A percentile compares a stretch with the other conserved stretches of the same genome.
Conservation (phyloP, 1,140 invertebrate genomes). For the Dreissena polymorpha region DNA sequence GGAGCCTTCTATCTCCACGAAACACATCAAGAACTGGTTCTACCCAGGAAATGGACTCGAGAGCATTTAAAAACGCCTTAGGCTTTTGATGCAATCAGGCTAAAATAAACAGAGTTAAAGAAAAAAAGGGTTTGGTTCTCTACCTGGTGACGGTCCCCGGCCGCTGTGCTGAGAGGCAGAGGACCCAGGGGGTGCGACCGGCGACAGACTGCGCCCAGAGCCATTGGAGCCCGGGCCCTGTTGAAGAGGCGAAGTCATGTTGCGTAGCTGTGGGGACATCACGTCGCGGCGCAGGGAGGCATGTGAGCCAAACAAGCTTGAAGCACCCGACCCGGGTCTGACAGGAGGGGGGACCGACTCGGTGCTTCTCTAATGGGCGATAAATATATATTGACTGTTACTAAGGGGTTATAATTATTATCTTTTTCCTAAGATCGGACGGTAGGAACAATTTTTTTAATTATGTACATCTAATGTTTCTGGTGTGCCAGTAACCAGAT, state of each 20-base stretch:
- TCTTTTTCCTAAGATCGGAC: neutral
- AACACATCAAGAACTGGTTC: no score
- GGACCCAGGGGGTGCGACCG: neutral
- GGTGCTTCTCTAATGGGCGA: neutral
- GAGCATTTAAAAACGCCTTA: no score
- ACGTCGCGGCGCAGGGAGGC: constrained; percentile 29
- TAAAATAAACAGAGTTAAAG: no score
- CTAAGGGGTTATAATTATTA: neutral
- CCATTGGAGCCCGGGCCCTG: neutral
- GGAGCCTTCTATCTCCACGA: no score
- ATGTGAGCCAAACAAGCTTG: constrained; percentile 39
- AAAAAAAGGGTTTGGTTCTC: no score
- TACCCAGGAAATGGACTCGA: no score
- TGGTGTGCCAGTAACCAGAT: no score
- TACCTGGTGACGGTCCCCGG: constrained; percentile 31
- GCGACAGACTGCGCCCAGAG: constrained; percentile 11
- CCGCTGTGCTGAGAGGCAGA: constrained; percentile 15
- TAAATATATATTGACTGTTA: neutral
- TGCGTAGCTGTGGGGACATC: neutral
- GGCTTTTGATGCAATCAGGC: no score
- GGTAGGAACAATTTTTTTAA: neutral
- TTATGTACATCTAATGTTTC: neutral
- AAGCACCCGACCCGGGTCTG: constrained; percentile 7
- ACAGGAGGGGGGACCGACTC: neutral
- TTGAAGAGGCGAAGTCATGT: neutral